Base-by-base conservation (phyloP, 1,140 invertebrate species). In the Potamilus streckersoni region DNA sequence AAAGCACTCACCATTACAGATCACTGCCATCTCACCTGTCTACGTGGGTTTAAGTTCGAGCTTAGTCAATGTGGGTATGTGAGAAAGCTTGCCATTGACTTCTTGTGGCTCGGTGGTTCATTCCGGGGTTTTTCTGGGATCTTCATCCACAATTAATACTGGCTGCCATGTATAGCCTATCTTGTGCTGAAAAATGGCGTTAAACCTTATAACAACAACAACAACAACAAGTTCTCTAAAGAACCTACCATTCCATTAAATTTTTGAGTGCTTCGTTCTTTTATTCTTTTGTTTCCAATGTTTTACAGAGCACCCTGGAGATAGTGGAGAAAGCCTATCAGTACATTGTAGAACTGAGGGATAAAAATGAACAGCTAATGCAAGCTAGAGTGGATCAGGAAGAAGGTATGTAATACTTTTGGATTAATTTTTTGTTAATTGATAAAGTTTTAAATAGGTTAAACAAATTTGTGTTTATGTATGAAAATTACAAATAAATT, bases 281-380 rank as follows among this genome's bases (percentile, higher is more conserved):
- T 15, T 13, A 64, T 57, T 38, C 13, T 71, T 16, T 60, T 31
- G 23, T 68, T 68, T 68, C 68, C 68, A 65, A 57, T 66, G 61
- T 81, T 15, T 85, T 85, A 74, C 79, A 90, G 87, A 88, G 87
- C 64, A 89, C 87, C 67, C 76, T 86, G 60, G 83, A 83, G 60
- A 89, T 88, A 62, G 84, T 90, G 70, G 88, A 89, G 69, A 85
- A 83, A 76, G 85, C 88, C 20, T 84, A 83, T 27, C 75, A 83
- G 57, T 89, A 88, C 68, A 88, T 90, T 20, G 77, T 81, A n/a
- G 80, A 88, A 31, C 67, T 90, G 19, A 83, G 84, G 74, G 85
- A 85, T 19, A 85, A 81, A 84, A 77, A 74, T 87, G 38, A 56
- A 86, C 12, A 76, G 63, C 83, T 85, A 60, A 83, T 84, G 49